These are phyloP conservation scores for Pseudonaja textilis DNA, from an alignment of 2,113 vertebrate species.

Conservation along the genomic window DNA sequence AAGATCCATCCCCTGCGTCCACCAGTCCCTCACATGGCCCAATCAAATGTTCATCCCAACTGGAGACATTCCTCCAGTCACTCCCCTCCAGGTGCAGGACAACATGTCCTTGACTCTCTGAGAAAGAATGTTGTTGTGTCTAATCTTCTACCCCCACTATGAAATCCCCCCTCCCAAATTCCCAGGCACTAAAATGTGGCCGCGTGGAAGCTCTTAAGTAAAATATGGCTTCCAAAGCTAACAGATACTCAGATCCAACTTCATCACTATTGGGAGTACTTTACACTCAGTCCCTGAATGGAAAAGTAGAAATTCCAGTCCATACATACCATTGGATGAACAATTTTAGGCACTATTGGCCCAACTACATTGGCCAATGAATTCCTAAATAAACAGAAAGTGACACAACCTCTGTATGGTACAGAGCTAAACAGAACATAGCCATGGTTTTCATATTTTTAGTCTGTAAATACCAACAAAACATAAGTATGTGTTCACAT, in stretches of 20 bases:
- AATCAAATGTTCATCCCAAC: no score
- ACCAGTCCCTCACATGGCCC: no score
- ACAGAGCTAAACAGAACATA: background rate
- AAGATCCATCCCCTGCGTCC: no score
- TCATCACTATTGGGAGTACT: background rate
- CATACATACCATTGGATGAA: background rate
- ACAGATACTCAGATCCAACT: background rate
- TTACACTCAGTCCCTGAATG: background rate
- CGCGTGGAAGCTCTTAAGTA: no score
- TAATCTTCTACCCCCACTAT: no score
- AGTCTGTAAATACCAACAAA: background rate
- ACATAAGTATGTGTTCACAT: background rate
- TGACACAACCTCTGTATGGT: background rate
- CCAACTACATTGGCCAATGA: background rate
- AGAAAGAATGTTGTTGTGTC: no score
- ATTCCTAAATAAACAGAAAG: background rate
- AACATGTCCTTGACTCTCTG: no score
- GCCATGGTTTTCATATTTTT: background rate
- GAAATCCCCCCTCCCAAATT: no score
- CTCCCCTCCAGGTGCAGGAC: no score
- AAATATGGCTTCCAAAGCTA: no score
- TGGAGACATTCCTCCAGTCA: no score
- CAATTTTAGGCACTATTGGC: background rate
- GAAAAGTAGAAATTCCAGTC: background rate
- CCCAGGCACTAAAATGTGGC: no score